phyloP scores from a whole-genome alignment of 2,113 vertebrate genomes.

The Hyla sarda region DNA sequence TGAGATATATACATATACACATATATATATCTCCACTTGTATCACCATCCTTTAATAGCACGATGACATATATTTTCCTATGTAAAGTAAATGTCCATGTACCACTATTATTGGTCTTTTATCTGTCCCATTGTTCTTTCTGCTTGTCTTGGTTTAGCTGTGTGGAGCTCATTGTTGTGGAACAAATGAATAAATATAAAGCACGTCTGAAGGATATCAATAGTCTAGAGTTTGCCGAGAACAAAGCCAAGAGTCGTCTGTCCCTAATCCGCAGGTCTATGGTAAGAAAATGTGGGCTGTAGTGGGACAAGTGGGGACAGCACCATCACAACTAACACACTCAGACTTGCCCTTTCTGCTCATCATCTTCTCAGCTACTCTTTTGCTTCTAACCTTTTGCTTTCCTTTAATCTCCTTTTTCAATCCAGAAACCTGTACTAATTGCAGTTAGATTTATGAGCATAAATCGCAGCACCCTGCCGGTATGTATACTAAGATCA shows the following conservation, averaged over 20 bases:
- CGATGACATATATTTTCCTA: neutral
- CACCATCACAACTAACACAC: constrained; percentile 25
- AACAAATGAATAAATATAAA: constrained; percentile 98
- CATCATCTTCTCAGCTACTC: constrained; percentile 24
- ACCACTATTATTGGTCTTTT: neutral
- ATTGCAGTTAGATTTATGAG: constrained; percentile 98
- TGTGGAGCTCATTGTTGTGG: constrained; percentile 91
- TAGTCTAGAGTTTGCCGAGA: constrained; percentile 96
- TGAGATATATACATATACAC: no score
- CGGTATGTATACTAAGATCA: constrained; percentile 84
- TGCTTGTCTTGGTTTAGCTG: constrained; percentile 75
- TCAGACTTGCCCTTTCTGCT: constrained; percentile 18
- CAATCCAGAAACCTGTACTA: constrained; percentile 94
- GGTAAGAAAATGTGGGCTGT: constrained; percentile 75
- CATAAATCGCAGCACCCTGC: constrained; percentile 87
- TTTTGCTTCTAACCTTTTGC: constrained; percentile 80
- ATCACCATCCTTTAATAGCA: neutral
- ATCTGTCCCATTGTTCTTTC: neutral
- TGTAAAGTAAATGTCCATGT: neutral
- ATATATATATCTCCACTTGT: no score
- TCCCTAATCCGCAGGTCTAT: constrained; percentile 93
- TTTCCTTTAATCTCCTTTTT: constrained; percentile 86
- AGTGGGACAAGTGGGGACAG: neutral
- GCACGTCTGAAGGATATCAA: constrained; percentile 95
- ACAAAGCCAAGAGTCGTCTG: constrained; percentile 93